phyloP scores from a whole-genome alignment of 2,113 vertebrate species.

The Scortum barcoo region DNA sequence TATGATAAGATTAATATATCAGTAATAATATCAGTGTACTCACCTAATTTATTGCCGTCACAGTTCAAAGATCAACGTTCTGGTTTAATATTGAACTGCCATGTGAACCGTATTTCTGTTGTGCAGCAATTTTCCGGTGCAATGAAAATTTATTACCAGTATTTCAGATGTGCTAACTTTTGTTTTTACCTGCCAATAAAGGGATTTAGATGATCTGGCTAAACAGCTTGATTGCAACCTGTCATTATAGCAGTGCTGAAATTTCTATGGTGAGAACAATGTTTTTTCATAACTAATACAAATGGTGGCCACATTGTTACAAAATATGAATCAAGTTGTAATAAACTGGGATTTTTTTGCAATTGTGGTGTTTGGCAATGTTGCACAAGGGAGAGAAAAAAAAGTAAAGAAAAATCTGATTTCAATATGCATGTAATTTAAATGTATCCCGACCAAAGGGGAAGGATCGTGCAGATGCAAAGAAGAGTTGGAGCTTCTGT shows the following conservation, averaged over 20 bases:
- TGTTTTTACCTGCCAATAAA: neutral
- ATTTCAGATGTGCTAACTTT: neutral
- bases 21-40: neutral
- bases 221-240: neutral
- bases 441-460: neutral
- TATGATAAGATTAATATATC: neutral
- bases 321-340: neutral
- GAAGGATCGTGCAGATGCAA: neutral
- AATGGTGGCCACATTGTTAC: neutral
- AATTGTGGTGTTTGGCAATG: neutral
- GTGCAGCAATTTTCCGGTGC: neutral
- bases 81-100: neutral
- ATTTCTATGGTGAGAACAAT: too few relatives aligned
- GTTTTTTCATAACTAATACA: neutral
- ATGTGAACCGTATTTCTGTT: neutral
- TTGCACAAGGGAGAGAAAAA: neutral
- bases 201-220: neutral
- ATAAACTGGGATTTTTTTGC: neutral
- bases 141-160: neutral
- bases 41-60: neutral
- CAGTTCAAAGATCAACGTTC: neutral
- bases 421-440: slow-evolving; percentile 10
- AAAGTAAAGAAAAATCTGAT: neutral
- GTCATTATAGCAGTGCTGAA: neutral
- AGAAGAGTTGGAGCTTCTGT: neutral